Percentiles rank a stretch among this genome's conserved stretches.
These are phyloP conservation scores for Mongoloraphidia duomilia DNA, from an alignment of 2,888 invertebrate genomes.

Conservation along the genomic window DNA sequence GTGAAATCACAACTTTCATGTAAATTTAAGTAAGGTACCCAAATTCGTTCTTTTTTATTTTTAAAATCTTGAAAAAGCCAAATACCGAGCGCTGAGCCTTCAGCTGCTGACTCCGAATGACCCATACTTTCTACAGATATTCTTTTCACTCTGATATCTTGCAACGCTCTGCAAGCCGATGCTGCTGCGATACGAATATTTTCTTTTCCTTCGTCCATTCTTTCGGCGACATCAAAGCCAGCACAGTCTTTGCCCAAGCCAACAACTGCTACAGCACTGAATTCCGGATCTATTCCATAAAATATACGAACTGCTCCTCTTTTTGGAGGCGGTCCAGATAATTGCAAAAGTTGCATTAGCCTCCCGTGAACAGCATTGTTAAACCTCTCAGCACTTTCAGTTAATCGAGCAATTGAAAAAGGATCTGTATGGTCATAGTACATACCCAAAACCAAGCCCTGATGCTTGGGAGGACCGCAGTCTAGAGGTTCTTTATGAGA, in stretches of 20 bases:
- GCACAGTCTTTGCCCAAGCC: constrained; percentile 56
- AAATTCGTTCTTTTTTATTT: constrained; percentile 22
- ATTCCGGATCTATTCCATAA: constrained; percentile 47
- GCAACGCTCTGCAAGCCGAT: constrained; percentile 40
- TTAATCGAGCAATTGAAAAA: constrained; percentile 39
- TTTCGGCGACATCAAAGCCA: constrained; percentile 51
- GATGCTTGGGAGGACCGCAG: constrained; percentile 13
- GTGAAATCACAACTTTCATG: constrained; percentile 50
- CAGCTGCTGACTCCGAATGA: constrained; percentile 63
- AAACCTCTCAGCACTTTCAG: constrained; percentile 44
- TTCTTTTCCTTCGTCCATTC: constrained; percentile 59
- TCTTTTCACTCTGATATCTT: constrained; percentile 33
- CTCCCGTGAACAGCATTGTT: constrained; percentile 38
- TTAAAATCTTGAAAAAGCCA: constrained; percentile 60
- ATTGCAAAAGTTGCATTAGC: constrained; percentile 33
- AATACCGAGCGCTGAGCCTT: constrained; percentile 53
- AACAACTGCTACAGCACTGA: constrained; percentile 54
- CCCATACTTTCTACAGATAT: constrained; percentile 64
- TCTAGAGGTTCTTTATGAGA: too few relatives aligned
- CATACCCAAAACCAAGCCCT: constrained; percentile 45
- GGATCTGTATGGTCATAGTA: constrained; percentile 42
- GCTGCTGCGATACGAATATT: constrained; percentile 56
- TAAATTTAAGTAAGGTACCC: constrained; percentile 34
- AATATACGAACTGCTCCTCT: constrained; percentile 43
- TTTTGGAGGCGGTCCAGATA: constrained; percentile 33